Conservation (phyloP, 1,140 invertebrate species). For the Zaprionus taronus region DNA sequence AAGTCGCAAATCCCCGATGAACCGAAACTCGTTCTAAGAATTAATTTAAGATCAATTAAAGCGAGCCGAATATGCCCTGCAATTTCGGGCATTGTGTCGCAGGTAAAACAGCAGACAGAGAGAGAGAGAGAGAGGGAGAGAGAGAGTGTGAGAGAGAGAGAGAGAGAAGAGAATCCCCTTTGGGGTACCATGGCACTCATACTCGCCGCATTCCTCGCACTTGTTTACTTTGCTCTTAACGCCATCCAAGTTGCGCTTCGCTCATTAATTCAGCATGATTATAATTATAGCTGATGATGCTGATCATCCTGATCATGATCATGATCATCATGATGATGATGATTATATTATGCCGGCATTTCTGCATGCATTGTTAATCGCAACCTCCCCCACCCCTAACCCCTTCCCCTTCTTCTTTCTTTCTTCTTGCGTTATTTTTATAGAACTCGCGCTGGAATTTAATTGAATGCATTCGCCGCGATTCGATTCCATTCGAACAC, state of each 20-base stretch:
- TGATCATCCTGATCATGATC: background rate
- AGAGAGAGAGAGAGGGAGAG: background rate
- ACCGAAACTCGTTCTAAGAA: slow-evolving; percentile 77
- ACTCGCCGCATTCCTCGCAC: slow-evolving; percentile 43
- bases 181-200: slow-evolving; percentile 10
- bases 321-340: slow-evolving; percentile 3
- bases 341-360: slow-evolving; percentile 32
- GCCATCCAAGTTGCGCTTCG: slow-evolving; percentile 46
- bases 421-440: slow-evolving; percentile 2
- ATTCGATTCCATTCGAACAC: slow-evolving; percentile 39
- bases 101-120: slow-evolving; percentile 10
- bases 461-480: slow-evolving; percentile 22
- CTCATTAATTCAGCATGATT: slow-evolving; percentile 48
- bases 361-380: slow-evolving; percentile 36
- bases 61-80: slow-evolving; percentile 45
- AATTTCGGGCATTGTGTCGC: slow-evolving; percentile 57
- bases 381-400: background rate
- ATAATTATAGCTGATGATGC: slow-evolving; percentile 30
- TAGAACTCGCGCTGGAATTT: slow-evolving; percentile 17
- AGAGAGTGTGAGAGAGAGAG: background rate
- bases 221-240: slow-evolving; percentile 62
- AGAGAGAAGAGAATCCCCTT: background rate
- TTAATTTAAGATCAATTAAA: slow-evolving; percentile 73
- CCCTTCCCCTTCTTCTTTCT: background rate
- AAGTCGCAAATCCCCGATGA: slow-evolving; percentile 47